Conservation (phyloP, 2,888 invertebrate species). For the Celastrina argiolus region DNA sequence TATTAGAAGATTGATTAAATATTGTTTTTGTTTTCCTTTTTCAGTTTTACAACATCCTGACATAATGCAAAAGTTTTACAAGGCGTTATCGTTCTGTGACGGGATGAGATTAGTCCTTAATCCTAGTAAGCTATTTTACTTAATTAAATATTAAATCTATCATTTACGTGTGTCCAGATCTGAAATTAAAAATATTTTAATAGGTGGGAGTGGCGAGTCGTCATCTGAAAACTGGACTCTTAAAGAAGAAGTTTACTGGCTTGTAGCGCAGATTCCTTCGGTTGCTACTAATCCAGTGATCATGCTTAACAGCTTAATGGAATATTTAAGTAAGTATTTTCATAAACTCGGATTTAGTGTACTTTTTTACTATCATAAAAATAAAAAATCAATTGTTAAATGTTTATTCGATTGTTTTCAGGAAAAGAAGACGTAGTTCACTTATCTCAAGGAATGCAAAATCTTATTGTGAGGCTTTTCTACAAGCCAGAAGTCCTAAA, state of each 20-base stretch:
- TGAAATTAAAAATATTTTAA: conserved; percentile 43
- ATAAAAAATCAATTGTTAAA: not conserved
- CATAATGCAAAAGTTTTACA: conserved; percentile 90
- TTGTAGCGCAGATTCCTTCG: conserved; percentile 86
- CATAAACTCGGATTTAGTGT: not conserved
- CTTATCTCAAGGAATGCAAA: conserved; percentile 91
- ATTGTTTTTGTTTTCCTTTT: conserved; percentile 30
- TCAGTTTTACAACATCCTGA: conserved; percentile 85
- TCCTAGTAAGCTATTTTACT: conserved; percentile 43
- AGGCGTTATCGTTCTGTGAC: conserved; percentile 86
- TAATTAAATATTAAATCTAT: conserved; percentile 43
- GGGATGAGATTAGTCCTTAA: conserved; percentile 51
- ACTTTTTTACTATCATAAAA: not conserved
- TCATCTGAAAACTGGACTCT: conserved; percentile 84
- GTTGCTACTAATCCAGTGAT: conserved; percentile 86
- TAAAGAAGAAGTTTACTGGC: conserved; percentile 92
- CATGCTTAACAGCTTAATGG: conserved; percentile 87
- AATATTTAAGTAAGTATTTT: conserved; percentile 78
- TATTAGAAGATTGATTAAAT: not conserved
- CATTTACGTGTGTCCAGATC: not conserved
- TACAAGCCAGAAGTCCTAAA: conserved; percentile 86
- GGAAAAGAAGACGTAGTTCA: conserved; percentile 57
- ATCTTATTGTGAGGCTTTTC: conserved; percentile 88
- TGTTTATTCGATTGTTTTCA: conserved; percentile 30
- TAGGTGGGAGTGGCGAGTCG: conserved; percentile 42